These are phyloP conservation scores for Dryas iulia DNA, from an alignment of 1,140 invertebrate species.

Conservation along the genomic window DNA sequence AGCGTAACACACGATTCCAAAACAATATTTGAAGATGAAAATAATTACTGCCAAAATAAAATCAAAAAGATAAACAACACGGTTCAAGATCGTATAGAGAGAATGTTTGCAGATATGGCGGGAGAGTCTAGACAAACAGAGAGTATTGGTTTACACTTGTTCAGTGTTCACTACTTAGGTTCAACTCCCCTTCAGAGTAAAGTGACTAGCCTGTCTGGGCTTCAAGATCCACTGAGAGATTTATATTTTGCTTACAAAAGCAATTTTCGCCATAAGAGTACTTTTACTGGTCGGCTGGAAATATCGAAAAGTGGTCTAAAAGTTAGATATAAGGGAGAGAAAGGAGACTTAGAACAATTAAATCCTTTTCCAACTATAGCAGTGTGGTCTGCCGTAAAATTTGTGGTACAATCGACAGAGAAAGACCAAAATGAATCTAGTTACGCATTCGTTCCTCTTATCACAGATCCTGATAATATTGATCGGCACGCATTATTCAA, in stretches of 20 bases:
- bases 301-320: conserved; percentile 86
- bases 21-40: conserved; percentile 66
- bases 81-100: conserved; percentile 91
- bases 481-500: conserved; percentile 86
- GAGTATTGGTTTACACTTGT: conserved; percentile 80
- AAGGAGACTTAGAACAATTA: conserved; percentile 81
- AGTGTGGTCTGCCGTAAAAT: conserved; percentile 93
- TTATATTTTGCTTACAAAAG: conserved; percentile 87
- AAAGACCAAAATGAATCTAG: conserved; percentile 69
- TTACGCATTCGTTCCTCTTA: conserved; percentile 91
- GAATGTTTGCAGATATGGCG: conserved; percentile 91
- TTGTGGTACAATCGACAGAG: conserved; percentile 82
- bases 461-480: conserved; percentile 90
- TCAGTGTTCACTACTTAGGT: conserved; percentile 91
- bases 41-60: conserved; percentile 62
- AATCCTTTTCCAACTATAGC: conserved; percentile 94
- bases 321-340: conserved; percentile 82
- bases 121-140: conserved; percentile 81
- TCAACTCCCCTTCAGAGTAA: conserved; percentile 88
- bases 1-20: conserved; percentile 57
- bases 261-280: conserved; percentile 71
- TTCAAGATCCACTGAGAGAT: conserved; percentile 89
- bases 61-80: conserved; percentile 82
- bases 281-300: conserved; percentile 82
- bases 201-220: conserved; percentile 89